Conservation (phyloP, 1,140 invertebrate genomes). For the Sweltsa coloradensis region DNA sequence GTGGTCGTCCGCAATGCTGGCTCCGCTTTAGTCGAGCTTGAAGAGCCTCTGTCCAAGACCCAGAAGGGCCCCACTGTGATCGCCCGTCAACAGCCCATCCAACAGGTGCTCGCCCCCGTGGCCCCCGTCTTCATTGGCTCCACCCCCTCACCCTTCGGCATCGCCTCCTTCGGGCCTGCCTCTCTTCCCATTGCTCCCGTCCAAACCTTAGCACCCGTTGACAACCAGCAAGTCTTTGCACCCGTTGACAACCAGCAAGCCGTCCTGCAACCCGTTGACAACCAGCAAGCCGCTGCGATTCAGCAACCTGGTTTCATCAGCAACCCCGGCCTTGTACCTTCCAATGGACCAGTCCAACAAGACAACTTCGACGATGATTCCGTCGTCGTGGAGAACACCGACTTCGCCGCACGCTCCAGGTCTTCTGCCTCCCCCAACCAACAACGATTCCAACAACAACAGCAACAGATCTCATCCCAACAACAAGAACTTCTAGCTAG, state of each 20-base stretch:
- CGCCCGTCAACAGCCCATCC: constrained; percentile 1
- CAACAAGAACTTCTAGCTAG: constrained; percentile 11
- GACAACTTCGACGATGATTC: constrained; percentile 27
- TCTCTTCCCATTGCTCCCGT: constrained; percentile 18
- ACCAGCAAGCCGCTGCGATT: constrained; percentile 7
- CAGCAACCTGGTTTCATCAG: no score
- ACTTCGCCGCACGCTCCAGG: constrained; percentile 20
- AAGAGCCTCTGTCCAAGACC: constrained; percentile 43
- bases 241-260: no score
- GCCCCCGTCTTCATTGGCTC: constrained; percentile 13
- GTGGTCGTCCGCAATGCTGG: constrained; percentile 47
- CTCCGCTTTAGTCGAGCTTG: constrained; percentile 44
- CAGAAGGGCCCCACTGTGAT: constrained; percentile 37
- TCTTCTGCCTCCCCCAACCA: no score
- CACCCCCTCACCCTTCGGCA: constrained; percentile 6
- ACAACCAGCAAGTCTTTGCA: no score
- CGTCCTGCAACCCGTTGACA: constrained; percentile 15
- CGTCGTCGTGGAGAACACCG: constrained; percentile 28
- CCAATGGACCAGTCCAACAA: constrained; percentile 12
- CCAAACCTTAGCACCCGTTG: constrained; percentile 16
- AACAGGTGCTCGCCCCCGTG: constrained; percentile 11
- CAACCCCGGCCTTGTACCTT: constrained; percentile 6
- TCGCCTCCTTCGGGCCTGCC: constrained; percentile 15
- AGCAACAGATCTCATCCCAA: constrained; percentile 5
- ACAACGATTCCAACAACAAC: background rate